These are phyloP conservation scores for Stylophora pistillata DNA, from an alignment of 64 coral and sea anemone species.

Conservation along the genomic window DNA sequence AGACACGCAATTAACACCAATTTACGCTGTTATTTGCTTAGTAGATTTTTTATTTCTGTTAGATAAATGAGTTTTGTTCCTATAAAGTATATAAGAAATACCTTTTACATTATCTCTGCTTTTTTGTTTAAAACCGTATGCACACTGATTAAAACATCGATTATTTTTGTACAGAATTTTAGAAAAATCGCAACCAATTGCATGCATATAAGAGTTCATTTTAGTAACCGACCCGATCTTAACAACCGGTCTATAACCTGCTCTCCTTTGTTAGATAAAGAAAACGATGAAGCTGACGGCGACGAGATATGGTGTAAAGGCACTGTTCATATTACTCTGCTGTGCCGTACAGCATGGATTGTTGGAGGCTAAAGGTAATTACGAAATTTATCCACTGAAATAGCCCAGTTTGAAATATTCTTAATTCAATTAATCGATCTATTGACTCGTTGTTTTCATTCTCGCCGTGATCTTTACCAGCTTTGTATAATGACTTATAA, in stretches of 20 bases:
- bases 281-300: slow-evolving; percentile 11
- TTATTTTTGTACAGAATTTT: background rate
- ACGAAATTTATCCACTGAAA: background rate
- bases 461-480: background rate
- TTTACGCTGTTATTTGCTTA: background rate
- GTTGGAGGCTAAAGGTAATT: slow-evolving; percentile 38
- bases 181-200: background rate
- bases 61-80: background rate
- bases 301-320: background rate
- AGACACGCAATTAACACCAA: background rate
- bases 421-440: slow-evolving; percentile 1
- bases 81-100: background rate
- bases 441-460: background rate
- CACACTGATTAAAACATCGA: background rate
- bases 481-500: background rate
- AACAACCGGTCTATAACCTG: slow-evolving; percentile 20
- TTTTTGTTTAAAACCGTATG: background rate
- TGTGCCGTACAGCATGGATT: slow-evolving; percentile 8
- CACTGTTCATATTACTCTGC: background rate
- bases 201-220: background rate
- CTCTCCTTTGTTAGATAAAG: slow-evolving; percentile 1
- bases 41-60: background rate
- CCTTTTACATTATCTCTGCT: background rate
- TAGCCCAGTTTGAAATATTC: background rate
- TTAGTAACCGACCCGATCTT: background rate